These are phyloP conservation scores for Drosophila insularis DNA, from an alignment of 1,140 invertebrate genomes.

Conservation along the genomic window DNA sequence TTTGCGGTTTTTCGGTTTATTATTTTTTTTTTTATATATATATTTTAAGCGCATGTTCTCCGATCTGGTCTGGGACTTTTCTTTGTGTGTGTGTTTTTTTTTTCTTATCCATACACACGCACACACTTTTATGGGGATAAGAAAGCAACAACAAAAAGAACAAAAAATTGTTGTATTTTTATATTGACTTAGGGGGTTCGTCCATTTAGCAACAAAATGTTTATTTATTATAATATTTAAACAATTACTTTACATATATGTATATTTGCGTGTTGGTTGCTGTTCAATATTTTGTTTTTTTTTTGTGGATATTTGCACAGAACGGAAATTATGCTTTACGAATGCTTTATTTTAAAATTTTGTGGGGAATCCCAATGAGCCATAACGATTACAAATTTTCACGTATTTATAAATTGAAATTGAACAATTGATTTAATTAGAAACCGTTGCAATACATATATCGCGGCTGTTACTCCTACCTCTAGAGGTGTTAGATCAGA, in stretches of 20 bases:
- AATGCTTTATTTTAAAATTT: conserved; percentile 6
- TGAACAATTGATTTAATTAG: too few relatives aligned
- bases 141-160: too few relatives aligned
- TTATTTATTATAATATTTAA: conserved; percentile 47
- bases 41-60: conserved; percentile 33
- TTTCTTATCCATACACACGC: not conserved
- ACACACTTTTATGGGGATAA: not conserved
- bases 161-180: not conserved
- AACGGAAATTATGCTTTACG: conserved; percentile 44
- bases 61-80: conserved; percentile 6
- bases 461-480: too few relatives aligned
- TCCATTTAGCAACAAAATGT: conserved; percentile 58
- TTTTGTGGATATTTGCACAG: conserved; percentile 42
- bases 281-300: not conserved
- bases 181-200: conserved; percentile 63
- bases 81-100: not conserved
- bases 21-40: conserved; percentile 22
- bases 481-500: too few relatives aligned
- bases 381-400: not conserved
- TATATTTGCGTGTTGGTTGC: conserved; percentile 24
- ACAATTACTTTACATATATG: conserved; percentile 24
- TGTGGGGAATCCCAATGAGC: conserved; percentile 17
- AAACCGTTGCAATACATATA: too few relatives aligned
- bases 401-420: not conserved
- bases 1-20: conserved; percentile 41